Base-by-base conservation (phyloP, 1,140 invertebrate species). In the Gryon sp. region DNA sequence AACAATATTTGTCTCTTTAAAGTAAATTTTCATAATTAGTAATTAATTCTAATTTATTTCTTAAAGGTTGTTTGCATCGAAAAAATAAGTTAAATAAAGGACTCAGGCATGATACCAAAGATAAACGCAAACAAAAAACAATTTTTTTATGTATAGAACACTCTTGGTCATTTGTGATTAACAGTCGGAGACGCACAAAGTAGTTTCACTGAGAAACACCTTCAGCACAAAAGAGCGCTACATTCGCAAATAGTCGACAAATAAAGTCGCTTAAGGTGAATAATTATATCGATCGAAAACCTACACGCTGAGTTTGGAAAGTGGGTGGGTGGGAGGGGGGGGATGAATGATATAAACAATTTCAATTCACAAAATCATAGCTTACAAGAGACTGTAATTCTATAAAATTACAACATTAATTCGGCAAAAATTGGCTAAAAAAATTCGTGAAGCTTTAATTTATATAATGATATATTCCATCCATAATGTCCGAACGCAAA, bases 51-150 rank as follows among this genome's bases (percentile, higher is more conserved):
- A 22, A 43, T 24, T 11, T 8, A 24, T 9, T 11, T n/a, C 19
- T 38, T 14, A 20, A 34, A 22, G 4, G 16, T 26, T 16, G 22
- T 38, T 36, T 24, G 26, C 5, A 11, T 45, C 57, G 15, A 36
- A 52, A 28, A 63, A 18, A 69, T 73, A 59, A 59, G 59, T 78
- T 79, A 15, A 76, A 82, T 32, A 66, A 82, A 85, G 80, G 82
- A 84, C 86, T 88, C 86, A 88, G 87, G 84, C 85, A 85, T 69
- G 70, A 87, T 87, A 87, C 87, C 86, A 89, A 89, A 89, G 86
- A 88, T 84, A 80, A 84, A 24, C n/a, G n/a, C n/a, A n/a, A n/a
- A n/a, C n/a, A n/a, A n/a, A n/a, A n/a, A 32, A 22, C 69, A 76
- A 83, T 82, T 82, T 76, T 76, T 65, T 86, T 82, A 82, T 24